Evolutionary conservation across 2,888 invertebrate genomes (phyloP).

Genomic region (Tortricodes alternella): DNA sequence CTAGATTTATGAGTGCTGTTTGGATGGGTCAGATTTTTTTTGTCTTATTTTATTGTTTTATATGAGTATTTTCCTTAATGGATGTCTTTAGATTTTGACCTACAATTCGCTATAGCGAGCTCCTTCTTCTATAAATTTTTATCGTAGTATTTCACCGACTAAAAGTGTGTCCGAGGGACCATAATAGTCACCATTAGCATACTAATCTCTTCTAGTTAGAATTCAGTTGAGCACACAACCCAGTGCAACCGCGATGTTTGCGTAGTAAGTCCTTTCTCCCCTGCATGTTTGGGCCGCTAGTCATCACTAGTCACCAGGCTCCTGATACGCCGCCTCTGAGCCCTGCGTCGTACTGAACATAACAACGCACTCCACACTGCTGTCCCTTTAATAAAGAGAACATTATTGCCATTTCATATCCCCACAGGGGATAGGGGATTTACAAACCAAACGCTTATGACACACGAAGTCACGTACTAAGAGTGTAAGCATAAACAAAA

Average conservation of each 20-base stretch:
- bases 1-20: constrained; percentile 67
- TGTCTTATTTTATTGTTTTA: constrained; percentile 57
- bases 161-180: constrained; percentile 60
- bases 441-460: constrained; percentile 40
- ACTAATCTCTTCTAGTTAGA: constrained; percentile 78
- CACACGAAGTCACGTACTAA: constrained; percentile 33
- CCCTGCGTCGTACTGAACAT: neutral
- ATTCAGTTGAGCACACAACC: constrained; percentile 60
- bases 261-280: constrained; percentile 69
- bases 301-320: constrained; percentile 4
- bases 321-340: neutral
- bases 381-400: constrained; percentile 8
- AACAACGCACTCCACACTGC: constrained; percentile 20
- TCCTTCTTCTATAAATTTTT: constrained; percentile 72
- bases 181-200: constrained; percentile 71
- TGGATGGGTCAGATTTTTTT: constrained; percentile 79
- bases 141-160: constrained; percentile 68
- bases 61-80: constrained; percentile 65
- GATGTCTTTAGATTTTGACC: constrained; percentile 70
- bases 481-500: constrained; percentile 42
- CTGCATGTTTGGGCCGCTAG: constrained; percentile 44
- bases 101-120: constrained; percentile 72
- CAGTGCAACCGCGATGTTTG: constrained; percentile 53
- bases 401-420: constrained; percentile 11
- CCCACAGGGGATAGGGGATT: constrained; percentile 59